Evolutionary conservation across 1,140 invertebrate genomes (phyloP).

Genomic region (Lineus longissimus): DNA sequence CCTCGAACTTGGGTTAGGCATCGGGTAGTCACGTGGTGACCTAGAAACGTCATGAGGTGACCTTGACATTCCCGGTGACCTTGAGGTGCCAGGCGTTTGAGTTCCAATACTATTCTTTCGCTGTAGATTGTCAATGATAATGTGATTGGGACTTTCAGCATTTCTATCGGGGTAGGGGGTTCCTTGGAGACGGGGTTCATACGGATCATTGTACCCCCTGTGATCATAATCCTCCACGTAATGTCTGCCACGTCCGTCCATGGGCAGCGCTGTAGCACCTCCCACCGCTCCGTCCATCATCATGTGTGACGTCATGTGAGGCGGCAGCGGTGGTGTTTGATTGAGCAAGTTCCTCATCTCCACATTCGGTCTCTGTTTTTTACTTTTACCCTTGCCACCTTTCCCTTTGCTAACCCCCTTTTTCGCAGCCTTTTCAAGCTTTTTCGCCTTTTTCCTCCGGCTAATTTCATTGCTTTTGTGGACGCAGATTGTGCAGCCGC

Average conservation of each 20-base stretch:
- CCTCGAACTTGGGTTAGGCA: no score
- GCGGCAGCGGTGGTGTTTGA: background rate
- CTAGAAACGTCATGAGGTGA: no score
- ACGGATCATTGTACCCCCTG: no score
- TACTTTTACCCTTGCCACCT: background rate
- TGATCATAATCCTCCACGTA: background rate
- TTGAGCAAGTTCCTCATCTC: background rate
- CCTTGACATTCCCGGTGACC: background rate
- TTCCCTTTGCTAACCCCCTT: background rate
- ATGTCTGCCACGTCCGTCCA: background rate
- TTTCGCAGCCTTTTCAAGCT: no score
- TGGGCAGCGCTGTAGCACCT: background rate
- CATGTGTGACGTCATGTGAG: background rate
- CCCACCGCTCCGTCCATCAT: background rate
- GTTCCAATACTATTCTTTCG: no score
- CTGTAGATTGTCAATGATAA: no score
- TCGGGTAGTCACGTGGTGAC: no score
- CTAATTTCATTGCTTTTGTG: conserved; percentile 11
- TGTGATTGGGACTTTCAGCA: no score
- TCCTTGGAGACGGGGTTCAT: no score
- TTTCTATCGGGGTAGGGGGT: no score
- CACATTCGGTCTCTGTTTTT: background rate
- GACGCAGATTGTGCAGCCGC: conserved; percentile 4
- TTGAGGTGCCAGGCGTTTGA: background rate
- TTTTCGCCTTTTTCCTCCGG: background rate